Conservation (phyloP, 2,888 invertebrate species). For the Bellardia bayeri region DNA sequence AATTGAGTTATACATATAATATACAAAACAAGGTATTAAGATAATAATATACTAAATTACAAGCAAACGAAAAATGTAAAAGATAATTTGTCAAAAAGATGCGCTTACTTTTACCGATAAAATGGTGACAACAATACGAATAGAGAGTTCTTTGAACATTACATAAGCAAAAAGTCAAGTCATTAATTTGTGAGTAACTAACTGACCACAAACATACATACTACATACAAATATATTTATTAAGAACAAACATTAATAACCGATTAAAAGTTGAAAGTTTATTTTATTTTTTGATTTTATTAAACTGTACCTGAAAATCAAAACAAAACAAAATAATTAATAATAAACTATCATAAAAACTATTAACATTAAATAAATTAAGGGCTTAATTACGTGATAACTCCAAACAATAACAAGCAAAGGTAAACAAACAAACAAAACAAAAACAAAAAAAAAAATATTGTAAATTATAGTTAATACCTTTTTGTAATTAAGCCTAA, state of each 20-base stretch:
- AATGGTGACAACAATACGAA: neutral
- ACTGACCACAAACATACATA: too few species aligned
- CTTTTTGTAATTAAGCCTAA: constrained; percentile 58
- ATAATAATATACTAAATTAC: constrained; percentile 56
- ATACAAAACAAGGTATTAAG: constrained; percentile 63
- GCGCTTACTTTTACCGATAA: constrained; percentile 51
- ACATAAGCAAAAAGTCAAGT: constrained; percentile 29
- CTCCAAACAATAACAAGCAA: constrained; percentile 26
- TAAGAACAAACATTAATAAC: constrained; percentile 26
- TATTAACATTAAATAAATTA: constrained; percentile 39
- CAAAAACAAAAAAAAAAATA: constrained; percentile 15
- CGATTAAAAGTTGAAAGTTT: constrained; percentile 10
- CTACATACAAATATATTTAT: neutral
- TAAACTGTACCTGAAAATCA: constrained; percentile 63
- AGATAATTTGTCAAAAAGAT: constrained; percentile 28
- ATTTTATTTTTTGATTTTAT: constrained; percentile 46
- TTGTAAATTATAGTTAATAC: constrained; percentile 37
- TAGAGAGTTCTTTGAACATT: constrained; percentile 34
- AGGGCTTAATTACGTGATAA: constrained; percentile 58
- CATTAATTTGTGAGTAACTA: neutral
- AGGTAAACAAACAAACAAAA: neutral
- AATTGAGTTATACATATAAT: constrained; percentile 47
- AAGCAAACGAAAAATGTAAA: constrained; percentile 36
- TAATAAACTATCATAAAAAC: constrained; percentile 29
- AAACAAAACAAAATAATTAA: constrained; percentile 30